phyloP scores from a whole-genome alignment of 2,888 invertebrate genomes.

The Tetragonisca angustula region DNA sequence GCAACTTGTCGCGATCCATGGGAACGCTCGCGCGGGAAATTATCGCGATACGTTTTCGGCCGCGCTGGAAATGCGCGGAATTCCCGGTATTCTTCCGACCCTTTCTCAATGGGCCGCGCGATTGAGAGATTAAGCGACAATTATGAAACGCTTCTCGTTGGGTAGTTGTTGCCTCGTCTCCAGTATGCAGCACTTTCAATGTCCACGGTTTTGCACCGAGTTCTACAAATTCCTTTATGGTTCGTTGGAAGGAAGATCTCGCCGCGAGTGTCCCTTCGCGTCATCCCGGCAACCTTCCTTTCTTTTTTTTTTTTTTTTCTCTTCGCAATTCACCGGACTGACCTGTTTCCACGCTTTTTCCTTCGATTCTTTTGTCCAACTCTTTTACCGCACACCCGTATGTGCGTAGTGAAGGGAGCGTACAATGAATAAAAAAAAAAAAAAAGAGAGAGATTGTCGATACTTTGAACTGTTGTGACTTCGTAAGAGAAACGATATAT shows the following conservation, averaged over 20 bases:
- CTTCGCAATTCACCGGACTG: neutral
- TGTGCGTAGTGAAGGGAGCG: too few species aligned
- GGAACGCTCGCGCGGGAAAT: conserved; percentile 9
- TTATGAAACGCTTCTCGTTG: conserved; percentile 35
- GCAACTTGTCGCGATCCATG: conserved; percentile 18
- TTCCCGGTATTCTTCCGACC: conserved; percentile 21
- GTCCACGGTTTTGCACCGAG: conserved; percentile 13
- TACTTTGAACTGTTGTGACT: too few species aligned
- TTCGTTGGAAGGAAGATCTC: neutral
- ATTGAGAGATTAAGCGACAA: conserved; percentile 29
- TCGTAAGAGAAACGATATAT: too few species aligned
- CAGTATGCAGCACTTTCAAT: neutral
- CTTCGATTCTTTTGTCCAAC: neutral
- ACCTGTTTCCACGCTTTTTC: neutral
- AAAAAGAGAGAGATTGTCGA: too few species aligned
- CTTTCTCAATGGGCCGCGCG: neutral
- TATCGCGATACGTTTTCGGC: conserved; percentile 27
- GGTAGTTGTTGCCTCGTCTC: neutral
- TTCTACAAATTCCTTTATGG: conserved; percentile 24
- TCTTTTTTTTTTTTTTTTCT: too few species aligned
- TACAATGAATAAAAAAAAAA: too few species aligned
- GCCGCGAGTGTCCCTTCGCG: neutral
- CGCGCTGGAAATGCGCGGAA: conserved; percentile 10
- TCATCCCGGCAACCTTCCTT: neutral
- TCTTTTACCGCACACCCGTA: too few species aligned